phyloP scores from a whole-genome alignment of 2,797 vertebrate genomes.

The Sebastes elongatus region DNA sequence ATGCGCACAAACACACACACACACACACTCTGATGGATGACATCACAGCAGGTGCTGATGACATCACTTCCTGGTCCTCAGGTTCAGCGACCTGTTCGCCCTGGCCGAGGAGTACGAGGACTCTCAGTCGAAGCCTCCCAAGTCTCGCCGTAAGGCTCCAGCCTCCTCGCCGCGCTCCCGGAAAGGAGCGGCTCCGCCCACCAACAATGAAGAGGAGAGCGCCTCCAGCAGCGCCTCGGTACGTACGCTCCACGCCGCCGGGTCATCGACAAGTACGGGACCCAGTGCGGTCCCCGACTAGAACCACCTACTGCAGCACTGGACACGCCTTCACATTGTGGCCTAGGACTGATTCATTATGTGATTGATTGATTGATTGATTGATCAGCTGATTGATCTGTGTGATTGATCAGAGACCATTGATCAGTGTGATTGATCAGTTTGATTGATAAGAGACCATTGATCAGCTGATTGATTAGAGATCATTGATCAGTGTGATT shows the following conservation, averaged over 20 bases:
- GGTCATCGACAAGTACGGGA: too few species aligned
- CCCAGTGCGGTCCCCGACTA: too few species aligned
- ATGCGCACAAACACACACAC: not conserved
- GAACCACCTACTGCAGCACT: too few species aligned
- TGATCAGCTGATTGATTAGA: too few species aligned
- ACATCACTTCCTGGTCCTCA: conserved; percentile 43
- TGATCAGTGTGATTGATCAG: too few species aligned
- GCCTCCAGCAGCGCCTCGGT: conserved; percentile 93
- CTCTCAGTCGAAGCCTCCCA: conserved; percentile 89
- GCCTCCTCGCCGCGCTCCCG: conserved; percentile 89
- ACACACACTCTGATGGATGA: not conserved
- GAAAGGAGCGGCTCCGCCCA: conserved; percentile 87
- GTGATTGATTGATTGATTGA: too few species aligned
- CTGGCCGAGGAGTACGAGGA: conserved; percentile 95
- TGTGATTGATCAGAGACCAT: too few species aligned
- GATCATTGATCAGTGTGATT: too few species aligned
- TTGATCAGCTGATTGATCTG: too few species aligned
- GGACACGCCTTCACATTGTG: too few species aligned
- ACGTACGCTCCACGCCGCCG: conserved; percentile 7
- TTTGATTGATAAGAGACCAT: too few species aligned
- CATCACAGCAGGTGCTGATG: not conserved
- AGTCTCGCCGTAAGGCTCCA: conserved; percentile 90
- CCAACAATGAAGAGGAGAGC: conserved; percentile 90
- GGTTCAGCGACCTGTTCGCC: conserved; percentile 94
- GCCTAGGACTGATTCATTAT: too few species aligned